Base-by-base conservation (phyloP, 2,113 vertebrate species). In the Cinclus cinclus region DNA sequence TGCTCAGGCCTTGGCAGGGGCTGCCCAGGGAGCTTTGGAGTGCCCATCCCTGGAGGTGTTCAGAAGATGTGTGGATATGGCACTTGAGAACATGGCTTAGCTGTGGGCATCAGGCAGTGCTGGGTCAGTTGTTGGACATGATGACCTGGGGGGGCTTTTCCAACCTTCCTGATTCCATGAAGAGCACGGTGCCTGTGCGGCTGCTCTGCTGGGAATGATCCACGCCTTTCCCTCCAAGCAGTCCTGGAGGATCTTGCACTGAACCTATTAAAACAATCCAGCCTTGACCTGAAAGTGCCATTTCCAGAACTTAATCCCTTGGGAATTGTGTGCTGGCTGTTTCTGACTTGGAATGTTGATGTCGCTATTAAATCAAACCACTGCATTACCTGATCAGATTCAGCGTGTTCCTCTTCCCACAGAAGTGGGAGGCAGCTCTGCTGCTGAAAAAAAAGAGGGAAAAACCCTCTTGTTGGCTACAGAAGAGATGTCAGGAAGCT, bases 381-480 rank as follows among this genome's bases (percentile, higher is more conserved):
- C 22, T 64, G 75, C 30, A 33, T 62, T 20, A 58, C 39, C n/a
- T 31, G 23, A 18, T 71, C 14, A n/a, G 28, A 22, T 67, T 14
- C 19, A 27, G 30, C 0, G 1, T 23, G 35, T 33, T 89, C 30
- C 56, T 31, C 50, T 35, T 81, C 28, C 24, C 31, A 23, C 0
- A 1, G 63, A 58, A 67, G 52, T 7, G 13, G 78, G 22, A 76
- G 31, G 46, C 75, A 81, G 56, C 12, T 94, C 31, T 67, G 25
- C 41, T 44, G 11, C 19, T 37, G 25, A 24, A 28, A 19, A 19
- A 37, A n/a, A 30, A 31, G 28, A 52, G 21, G 18, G 35, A 2
- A 31, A 69, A 42, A 0, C 5, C 9, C 13, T 73, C 64, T 42
- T 0, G 0, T 5, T 74, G 70, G 8, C 33, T 21, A 1, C 4